A percentile compares a stretch with the other conserved stretches of the same genome.
phyloP scores from a whole-genome alignment of 1,140 invertebrate species.

The Brachionus rotundiformis region DNA sequence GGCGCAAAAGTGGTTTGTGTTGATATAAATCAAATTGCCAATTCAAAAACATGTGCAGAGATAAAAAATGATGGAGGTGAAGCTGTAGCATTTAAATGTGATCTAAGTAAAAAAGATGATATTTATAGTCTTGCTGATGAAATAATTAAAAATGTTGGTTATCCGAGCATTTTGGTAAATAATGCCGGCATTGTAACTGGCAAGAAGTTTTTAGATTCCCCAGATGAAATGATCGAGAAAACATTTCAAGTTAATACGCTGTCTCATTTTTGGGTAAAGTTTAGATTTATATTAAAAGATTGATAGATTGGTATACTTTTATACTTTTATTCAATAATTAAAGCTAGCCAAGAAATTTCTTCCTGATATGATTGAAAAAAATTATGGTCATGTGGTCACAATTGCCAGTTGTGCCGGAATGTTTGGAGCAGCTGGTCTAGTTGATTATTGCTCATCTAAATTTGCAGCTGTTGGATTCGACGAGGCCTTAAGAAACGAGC shows the following conservation, averaged over 20 bases:
- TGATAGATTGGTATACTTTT: neutral
- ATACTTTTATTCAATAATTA: neutral
- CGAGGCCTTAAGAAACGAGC: slow-evolving; percentile 67
- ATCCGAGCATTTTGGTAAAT: slow-evolving; percentile 85
- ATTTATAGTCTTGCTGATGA: slow-evolving; percentile 80
- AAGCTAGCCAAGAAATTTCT: slow-evolving; percentile 70
- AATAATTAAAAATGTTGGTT: slow-evolving; percentile 71
- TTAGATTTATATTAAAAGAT: neutral
- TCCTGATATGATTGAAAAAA: slow-evolving; percentile 76
- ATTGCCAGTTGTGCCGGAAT: slow-evolving; percentile 87
- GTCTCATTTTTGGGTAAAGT: slow-evolving; percentile 69
- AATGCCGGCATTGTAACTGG: slow-evolving; percentile 91
- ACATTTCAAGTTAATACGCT: slow-evolving; percentile 72
- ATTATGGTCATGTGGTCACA: slow-evolving; percentile 89
- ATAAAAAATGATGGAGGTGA: slow-evolving; percentile 17
- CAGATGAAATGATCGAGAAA: slow-evolving; percentile 71
- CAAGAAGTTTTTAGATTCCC: slow-evolving; percentile 77
- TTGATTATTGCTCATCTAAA: slow-evolving; percentile 93
- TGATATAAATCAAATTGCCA: slow-evolving; percentile 73
- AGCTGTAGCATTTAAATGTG: slow-evolving; percentile 63
- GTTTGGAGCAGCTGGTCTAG: slow-evolving; percentile 69
- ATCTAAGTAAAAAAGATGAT: slow-evolving; percentile 71
- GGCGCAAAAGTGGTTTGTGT: slow-evolving; percentile 83
- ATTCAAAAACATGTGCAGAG: slow-evolving; percentile 73
- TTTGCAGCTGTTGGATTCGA: slow-evolving; percentile 88